Conservation (phyloP, 2,113 vertebrate species). For the Heterocephalus glaber region DNA sequence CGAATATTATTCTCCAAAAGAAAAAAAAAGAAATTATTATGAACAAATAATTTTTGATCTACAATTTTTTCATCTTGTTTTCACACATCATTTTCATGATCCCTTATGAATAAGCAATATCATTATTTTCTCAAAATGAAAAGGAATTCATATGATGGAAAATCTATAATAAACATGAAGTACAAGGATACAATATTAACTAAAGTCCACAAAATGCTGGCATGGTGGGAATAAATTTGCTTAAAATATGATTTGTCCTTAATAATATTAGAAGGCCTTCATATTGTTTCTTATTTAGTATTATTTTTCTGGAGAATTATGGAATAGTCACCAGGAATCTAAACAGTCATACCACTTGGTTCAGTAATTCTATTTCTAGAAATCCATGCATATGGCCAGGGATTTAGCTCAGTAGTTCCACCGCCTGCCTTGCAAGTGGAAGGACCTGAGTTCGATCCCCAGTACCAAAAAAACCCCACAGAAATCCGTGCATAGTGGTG, state of each 20-base stretch:
- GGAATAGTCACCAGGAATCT: constrained; percentile 29
- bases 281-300: constrained; percentile 2
- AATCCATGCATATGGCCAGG: constrained; percentile 22
- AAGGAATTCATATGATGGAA: constrained; percentile 24
- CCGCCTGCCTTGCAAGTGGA: too few species aligned
- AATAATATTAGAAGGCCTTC: constrained; percentile 19
- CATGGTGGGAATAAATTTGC: background rate
- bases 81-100: background rate
- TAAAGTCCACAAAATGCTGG: constrained; percentile 38
- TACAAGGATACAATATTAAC: background rate
- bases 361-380: constrained; percentile 31
- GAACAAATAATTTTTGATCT: constrained; percentile 49
- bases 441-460: too few species aligned
- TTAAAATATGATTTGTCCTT: constrained; percentile 1
- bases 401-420: too few species aligned
- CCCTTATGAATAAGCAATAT: constrained; percentile 5
- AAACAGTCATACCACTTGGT: background rate
- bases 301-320: constrained; percentile 29
- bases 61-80: constrained; percentile 25
- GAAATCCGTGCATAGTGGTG: background rate
- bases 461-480: too few species aligned
- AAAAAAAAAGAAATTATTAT: constrained; percentile 20
- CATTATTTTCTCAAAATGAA: background rate
- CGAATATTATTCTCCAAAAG: constrained; percentile 27
- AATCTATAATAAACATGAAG: constrained; percentile 19